Evolutionary conservation across 30 jellyfish, hydroid and myxozoan genomes (phyloP), one percentile per base, ranked within the genome.

Genomic region (Hydractinia echinata): DNA sequence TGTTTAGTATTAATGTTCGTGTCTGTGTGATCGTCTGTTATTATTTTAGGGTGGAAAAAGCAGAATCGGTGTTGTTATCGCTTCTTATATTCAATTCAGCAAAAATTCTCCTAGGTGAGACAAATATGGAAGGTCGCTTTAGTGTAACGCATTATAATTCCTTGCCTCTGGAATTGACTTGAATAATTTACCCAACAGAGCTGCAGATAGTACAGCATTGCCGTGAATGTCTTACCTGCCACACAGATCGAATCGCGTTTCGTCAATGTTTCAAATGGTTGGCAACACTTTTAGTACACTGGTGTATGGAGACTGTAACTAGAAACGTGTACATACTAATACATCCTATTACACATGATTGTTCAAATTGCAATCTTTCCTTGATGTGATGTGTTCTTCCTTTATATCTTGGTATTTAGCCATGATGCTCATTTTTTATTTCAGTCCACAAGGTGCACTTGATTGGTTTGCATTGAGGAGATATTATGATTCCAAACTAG

Each of bases 381-480:
- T 30, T 30, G 44, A 30, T 30, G 2, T 30, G 44, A 30, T 30
- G 44, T 30, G 2, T 30, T 30, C 44, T 30, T 30, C 44, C 44
- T 30, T 2, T 30, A 30, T 30, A 30, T 30, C 44, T 30, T 30
- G 18, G 15, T 11, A 58, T 13, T 58, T 58, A 58, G 19, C 69
- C 1, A 11, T 56, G 19, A 16, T 11, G 69, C 18, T 58, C 69
- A 11, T 11, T 58, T 64, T n/a, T 64, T 64, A 44, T 64, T 64
- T 64, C 74, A 90, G 97, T 66, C 95, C 97, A 0, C 97, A 90
- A 82, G 95, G 91, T 13, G 97, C 97, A 5, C 84, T 90, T 14
- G 97, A 85, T 61, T 90, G 97, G 97, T 90, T 90, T 85, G 95
- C 95, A 19, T 69, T 90, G 82, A 84, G 91, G 21, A 52, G 95